These are phyloP conservation scores for Maniola jurtina DNA, from an alignment of 1,140 invertebrate species.

Conservation along the genomic window DNA sequence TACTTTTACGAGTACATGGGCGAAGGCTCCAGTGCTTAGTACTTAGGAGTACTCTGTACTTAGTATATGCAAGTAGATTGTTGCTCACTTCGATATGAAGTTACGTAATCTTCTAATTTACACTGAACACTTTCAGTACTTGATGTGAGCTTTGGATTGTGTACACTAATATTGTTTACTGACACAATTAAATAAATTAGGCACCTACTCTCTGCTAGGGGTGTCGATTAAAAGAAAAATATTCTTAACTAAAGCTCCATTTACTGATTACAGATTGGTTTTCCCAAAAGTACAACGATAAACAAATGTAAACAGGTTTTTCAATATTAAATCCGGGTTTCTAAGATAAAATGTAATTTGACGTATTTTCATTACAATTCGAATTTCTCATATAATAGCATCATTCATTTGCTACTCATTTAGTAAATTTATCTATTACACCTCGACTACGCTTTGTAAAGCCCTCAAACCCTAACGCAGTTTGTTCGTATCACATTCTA, in stretches of 20 bases:
- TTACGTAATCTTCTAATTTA: slow-evolving; percentile 58
- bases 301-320: background rate
- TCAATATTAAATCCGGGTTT: too few relatives aligned
- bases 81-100: slow-evolving; percentile 42
- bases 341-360: too few relatives aligned
- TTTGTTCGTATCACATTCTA: too few relatives aligned
- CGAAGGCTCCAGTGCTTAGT: slow-evolving; percentile 71
- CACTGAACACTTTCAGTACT: slow-evolving; percentile 22
- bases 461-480: too few relatives aligned
- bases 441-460: too few relatives aligned
- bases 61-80: slow-evolving; percentile 55
- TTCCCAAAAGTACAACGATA: background rate
- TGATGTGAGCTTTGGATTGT: slow-evolving; percentile 6
- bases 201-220: background rate
- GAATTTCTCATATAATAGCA: too few relatives aligned
- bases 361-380: too few relatives aligned
- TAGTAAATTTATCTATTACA: too few relatives aligned
- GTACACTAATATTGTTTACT: slow-evolving; percentile 10
- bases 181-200: background rate
- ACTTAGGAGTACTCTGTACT: slow-evolving; percentile 58
- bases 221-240: background rate
- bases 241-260: too few relatives aligned
- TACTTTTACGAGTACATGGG: slow-evolving; percentile 77
- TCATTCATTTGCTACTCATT: too few relatives aligned
- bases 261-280: too few relatives aligned